phyloP scores from a whole-genome alignment of 2,113 vertebrate genomes.

The Galeopterus variegatus region DNA sequence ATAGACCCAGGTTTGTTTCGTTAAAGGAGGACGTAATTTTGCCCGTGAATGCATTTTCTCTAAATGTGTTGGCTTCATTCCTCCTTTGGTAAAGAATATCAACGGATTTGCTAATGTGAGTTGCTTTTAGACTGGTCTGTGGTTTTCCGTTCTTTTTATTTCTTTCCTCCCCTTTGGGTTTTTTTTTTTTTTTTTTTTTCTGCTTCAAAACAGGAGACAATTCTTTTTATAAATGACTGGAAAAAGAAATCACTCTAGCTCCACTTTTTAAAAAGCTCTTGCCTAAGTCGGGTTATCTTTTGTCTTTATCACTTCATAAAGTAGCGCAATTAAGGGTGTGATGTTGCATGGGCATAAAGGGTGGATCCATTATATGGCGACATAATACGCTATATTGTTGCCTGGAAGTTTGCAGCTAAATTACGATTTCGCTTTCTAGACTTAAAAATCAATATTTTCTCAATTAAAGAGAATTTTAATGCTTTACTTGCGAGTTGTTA shows the following conservation, averaged over 20 bases:
- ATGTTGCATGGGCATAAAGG: conserved; percentile 57
- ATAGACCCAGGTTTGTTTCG: conserved; percentile 78
- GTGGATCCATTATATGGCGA: conserved; percentile 66
- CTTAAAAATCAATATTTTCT: conserved; percentile 90
- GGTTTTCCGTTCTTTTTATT: conserved; percentile 77
- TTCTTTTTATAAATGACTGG: conserved; percentile 67
- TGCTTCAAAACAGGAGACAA: conserved; percentile 4
- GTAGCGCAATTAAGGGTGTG: conserved; percentile 83
- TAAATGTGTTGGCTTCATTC: conserved; percentile 71
- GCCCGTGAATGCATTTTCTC: conserved; percentile 80
- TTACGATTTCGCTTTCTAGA: conserved; percentile 85
- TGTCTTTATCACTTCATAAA: conserved; percentile 87
- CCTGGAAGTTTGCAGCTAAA: conserved; percentile 87
- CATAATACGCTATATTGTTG: conserved; percentile 61
- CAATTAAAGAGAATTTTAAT: conserved; percentile 90
- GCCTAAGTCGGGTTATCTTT: conserved; percentile 83
- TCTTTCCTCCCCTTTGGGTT: conserved; percentile 58
- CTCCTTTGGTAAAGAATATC: conserved; percentile 77
- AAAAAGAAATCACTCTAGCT: conserved; percentile 77
- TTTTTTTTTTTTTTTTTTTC: neutral
- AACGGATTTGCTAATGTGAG: conserved; percentile 75
- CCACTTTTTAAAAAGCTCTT: conserved; percentile 70
- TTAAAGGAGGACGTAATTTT: conserved; percentile 81
- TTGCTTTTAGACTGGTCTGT: conserved; percentile 69
- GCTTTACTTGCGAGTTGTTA: conserved; percentile 88